These are phyloP conservation scores for Bellardia pandia DNA, from an alignment of 2,888 invertebrate species.

Conservation along the genomic window DNA sequence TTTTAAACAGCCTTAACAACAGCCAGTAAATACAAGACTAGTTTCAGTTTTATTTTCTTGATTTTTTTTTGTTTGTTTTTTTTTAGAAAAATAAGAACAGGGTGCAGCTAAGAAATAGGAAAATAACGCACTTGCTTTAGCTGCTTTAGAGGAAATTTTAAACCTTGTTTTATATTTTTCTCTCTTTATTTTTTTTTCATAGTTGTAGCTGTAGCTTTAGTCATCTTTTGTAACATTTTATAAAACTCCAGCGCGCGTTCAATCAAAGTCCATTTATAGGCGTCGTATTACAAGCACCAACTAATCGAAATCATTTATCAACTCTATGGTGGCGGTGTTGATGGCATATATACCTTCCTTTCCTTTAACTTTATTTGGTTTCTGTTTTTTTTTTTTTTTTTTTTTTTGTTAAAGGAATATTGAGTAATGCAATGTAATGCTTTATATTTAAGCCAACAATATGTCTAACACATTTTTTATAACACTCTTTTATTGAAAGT, in stretches of 20 bases:
- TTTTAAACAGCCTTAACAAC: constrained; percentile 61
- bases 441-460: constrained; percentile 72
- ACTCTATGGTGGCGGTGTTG: constrained; percentile 73
- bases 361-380: not conserved
- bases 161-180: constrained; percentile 34
- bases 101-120: constrained; percentile 60
- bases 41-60: constrained; percentile 29
- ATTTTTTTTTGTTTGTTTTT: not conserved
- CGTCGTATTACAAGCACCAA: constrained; percentile 84
- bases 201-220: not conserved
- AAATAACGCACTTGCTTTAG: constrained; percentile 70
- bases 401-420: constrained; percentile 40
- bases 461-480: constrained; percentile 71
- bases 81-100: constrained; percentile 47
- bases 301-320: constrained; percentile 84
- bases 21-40: constrained; percentile 48
- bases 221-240: constrained; percentile 68
- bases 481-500: constrained; percentile 45
- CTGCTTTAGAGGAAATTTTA: constrained; percentile 59
- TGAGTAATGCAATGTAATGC: constrained; percentile 69
- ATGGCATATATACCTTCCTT: constrained; percentile 66
- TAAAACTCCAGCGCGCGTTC: constrained; percentile 75
- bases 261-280: constrained; percentile 84
- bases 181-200: not conserved
- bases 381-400: not conserved